Evolutionary conservation across 1,140 invertebrate genomes (phyloP).

Genomic region (Drosophila cardini): DNA sequence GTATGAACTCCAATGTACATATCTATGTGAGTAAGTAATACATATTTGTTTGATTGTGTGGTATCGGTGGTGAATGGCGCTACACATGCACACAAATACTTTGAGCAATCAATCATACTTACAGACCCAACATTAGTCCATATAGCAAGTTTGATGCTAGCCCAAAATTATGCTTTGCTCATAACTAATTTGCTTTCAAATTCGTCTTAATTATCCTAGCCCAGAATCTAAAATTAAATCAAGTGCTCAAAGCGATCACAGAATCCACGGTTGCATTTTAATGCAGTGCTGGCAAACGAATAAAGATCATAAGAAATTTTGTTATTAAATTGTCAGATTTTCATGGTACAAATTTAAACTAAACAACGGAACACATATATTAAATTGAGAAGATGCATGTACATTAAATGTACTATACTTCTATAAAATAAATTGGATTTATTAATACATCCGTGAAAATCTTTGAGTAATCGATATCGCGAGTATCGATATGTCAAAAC

Average conservation of each 20-base stretch:
- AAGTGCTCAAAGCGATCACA: not conserved
- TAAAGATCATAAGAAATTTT: not conserved
- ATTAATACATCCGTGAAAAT: too few species aligned
- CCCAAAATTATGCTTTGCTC: not conserved
- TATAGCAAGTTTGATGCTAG: slow-evolving; percentile 4
- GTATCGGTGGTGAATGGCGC: too few species aligned
- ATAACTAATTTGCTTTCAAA: slow-evolving; percentile 29
- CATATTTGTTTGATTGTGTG: too few species aligned
- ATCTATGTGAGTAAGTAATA: too few species aligned
- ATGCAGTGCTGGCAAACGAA: slow-evolving; percentile 15
- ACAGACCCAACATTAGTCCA: slow-evolving; percentile 35
- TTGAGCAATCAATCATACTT: slow-evolving; percentile 61
- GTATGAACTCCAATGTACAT: not conserved
- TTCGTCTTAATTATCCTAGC: slow-evolving; percentile 14
- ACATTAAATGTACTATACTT: too few species aligned
- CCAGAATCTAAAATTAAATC: not conserved
- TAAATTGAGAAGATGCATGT: too few species aligned
- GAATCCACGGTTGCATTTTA: not conserved
- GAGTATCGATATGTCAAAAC: not conserved
- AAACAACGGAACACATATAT: not conserved
- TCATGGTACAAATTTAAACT: slow-evolving; percentile 1
- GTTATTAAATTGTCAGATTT: not conserved
- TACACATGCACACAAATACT: slow-evolving; percentile 4
- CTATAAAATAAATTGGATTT: too few species aligned
- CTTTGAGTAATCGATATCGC: not conserved